These are phyloP conservation scores for Oeneis ivallda DNA, from an alignment of 2,888 invertebrate species.

Conservation along the genomic window DNA sequence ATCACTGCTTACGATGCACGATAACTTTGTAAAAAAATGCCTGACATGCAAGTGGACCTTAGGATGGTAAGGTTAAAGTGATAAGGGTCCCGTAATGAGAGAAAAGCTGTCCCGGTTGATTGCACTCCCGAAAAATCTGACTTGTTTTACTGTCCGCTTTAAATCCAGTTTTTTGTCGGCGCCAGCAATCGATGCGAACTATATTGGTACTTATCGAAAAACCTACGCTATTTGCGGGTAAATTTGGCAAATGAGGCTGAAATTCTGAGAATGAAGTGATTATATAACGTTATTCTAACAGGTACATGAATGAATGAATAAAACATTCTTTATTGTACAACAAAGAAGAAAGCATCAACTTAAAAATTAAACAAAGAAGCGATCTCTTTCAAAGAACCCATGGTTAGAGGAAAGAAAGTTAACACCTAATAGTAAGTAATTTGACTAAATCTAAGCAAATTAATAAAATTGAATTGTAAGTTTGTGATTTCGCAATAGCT, in stretches of 20 bases:
- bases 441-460: too few relatives aligned
- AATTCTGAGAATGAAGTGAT: background rate
- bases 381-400: too few relatives aligned
- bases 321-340: background rate
- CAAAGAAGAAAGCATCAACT: too few relatives aligned
- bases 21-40: too few relatives aligned
- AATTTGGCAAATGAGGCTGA: background rate
- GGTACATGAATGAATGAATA: too few relatives aligned
- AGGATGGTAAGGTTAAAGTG: background rate
- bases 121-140: conserved; percentile 38
- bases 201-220: conserved; percentile 16
- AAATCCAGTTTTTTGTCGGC: conserved; percentile 31
- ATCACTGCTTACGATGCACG: too few relatives aligned
- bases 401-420: too few relatives aligned
- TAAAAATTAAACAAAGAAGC: too few relatives aligned
- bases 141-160: conserved; percentile 35
- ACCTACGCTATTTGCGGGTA: conserved; percentile 14
- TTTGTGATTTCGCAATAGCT: too few relatives aligned
- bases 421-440: too few relatives aligned
- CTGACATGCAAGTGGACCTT: background rate
- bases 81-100: background rate
- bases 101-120: conserved; percentile 29
- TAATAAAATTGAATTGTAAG: too few relatives aligned
- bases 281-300: background rate
- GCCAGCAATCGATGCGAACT: conserved; percentile 26